Conservation (phyloP, 2,888 invertebrate genomes). For the Leptinotarsa juncta region DNA sequence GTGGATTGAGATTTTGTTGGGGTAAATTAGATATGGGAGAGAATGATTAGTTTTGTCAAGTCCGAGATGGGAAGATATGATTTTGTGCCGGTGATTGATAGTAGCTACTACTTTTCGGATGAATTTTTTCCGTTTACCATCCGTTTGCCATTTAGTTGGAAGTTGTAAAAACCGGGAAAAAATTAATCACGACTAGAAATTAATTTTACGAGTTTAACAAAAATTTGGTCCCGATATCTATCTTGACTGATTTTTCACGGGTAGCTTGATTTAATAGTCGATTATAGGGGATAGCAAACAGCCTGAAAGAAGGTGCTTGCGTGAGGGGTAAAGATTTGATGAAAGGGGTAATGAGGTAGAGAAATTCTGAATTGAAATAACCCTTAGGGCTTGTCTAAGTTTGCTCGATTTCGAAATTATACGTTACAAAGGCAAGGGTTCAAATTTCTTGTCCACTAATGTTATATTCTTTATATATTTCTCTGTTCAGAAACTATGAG, state of each 20-base stretch:
- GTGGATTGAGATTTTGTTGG: slow-evolving; percentile 27
- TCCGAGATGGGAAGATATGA: slow-evolving; percentile 14
- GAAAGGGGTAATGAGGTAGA: neutral
- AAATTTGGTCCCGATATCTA: neutral
- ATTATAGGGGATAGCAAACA: too few species aligned
- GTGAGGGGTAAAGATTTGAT: neutral
- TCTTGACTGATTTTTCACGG: neutral
- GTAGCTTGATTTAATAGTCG: neutral
- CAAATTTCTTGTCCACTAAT: too few species aligned
- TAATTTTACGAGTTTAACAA: neutral
- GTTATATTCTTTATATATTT: too few species aligned
- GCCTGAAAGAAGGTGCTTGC: too few species aligned
- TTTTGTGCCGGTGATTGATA: neutral
- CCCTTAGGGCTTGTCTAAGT: too few species aligned
- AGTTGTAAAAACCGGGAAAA: neutral
- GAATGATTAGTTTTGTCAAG: slow-evolving; percentile 15
- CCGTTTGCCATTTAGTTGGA: neutral
- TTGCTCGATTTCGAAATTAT: too few species aligned
- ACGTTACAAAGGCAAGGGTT: too few species aligned
- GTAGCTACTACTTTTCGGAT: neutral
- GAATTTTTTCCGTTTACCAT: neutral
- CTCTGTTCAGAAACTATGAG: too few species aligned
- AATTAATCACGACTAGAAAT: neutral
- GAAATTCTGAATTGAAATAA: neutral
- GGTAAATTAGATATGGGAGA: slow-evolving; percentile 21